Evolutionary conservation across 2,797 vertebrate species (phyloP), one percentile per base, ranked within the genome.

Genomic region (Sebastes hopkinsi): DNA sequence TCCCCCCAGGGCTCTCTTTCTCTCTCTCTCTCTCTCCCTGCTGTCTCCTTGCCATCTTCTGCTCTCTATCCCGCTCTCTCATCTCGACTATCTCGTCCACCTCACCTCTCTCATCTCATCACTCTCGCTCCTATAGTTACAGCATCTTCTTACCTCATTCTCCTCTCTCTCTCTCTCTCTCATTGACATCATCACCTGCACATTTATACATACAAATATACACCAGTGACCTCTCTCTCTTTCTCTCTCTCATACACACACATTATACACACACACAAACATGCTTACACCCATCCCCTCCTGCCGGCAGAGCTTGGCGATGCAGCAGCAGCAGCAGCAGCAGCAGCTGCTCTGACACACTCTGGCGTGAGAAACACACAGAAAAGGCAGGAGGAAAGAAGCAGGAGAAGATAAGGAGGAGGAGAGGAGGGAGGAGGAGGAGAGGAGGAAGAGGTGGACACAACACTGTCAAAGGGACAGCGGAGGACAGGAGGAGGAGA

Each of bases 281-380:
- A 72, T 36, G 36, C 88, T 72, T 54, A 10, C 88, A 79, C 69
- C 66, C 80, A 58, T 86, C 82, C 79, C 76, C 86, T 92, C 79
- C 89, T 89, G 82, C 86, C 72, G 85, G 90, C 80, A 80, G 85
- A 87, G 79, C 79, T n/a, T 85, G 76, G 82, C 58, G 85, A 93
- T 89, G 92, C 91, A 87, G 86, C 72, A 87, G 78, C 83, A 22
- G 36, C 36, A 38, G 12, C 36, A 38, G 84, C 76, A 32, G 84
- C 72, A 69, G 89, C 85, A 85, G 83, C 85, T 84, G 87, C 88
- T 86, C 84, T 75, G 81, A 89, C 83, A 92, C 88, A 90, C 77
- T 81, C 83, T 85, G 81, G 72, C 52, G 77, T 91, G 87, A 89
- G 76, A 8, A 84, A 52, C 70, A 65, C 70, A 62, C 59, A 3